These are phyloP conservation scores for Hephaestus fuliginosus DNA, from an alignment of 2,797 vertebrate genomes.

Conservation along the genomic window DNA sequence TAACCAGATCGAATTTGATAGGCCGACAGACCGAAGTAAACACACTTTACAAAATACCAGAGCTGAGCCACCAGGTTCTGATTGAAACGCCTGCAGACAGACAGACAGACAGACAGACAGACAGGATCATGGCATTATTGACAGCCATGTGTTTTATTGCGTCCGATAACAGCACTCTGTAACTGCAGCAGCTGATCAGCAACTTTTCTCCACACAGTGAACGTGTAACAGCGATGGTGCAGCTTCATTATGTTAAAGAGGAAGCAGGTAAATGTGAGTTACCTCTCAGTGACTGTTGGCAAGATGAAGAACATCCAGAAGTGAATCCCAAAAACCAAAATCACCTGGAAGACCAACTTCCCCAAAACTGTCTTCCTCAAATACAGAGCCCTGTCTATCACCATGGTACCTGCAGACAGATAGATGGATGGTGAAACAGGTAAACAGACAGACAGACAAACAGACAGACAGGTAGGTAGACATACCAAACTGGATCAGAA, in stretches of 20 bases:
- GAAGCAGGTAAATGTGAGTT: conserved; percentile 25
- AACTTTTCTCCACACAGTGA: too few species aligned
- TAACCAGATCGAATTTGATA: conserved; percentile 96
- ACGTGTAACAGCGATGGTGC: too few species aligned
- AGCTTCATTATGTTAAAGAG: neutral
- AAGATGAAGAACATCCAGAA: conserved; percentile 99
- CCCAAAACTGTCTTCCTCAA: conserved; percentile 79
- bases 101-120: neutral
- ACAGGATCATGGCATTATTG: neutral
- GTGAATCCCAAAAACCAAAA: conserved; percentile 96
- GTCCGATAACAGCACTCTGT: too few species aligned
- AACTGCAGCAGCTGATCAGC: too few species aligned
- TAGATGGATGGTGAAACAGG: neutral
- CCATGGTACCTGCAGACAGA: conserved; percentile 88
- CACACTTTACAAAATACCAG: conserved; percentile 96
- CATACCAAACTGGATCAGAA: conserved; percentile 94
- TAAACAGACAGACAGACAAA: conserved; percentile 20
- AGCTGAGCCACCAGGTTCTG: conserved; percentile 93
- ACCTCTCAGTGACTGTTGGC: conserved; percentile 95
- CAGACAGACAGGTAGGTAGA: conserved; percentile 27
- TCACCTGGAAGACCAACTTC: conserved; percentile 96
- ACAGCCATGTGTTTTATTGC: too few species aligned
- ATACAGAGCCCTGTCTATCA: conserved; percentile 87
- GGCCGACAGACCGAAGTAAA: conserved; percentile 93
- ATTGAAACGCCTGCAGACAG: conserved; percentile 88